Evolutionary conservation across 1,140 invertebrate species (phyloP), one percentile per base, ranked within the genome.

Genomic region (Cheumatopsyche charites): DNA sequence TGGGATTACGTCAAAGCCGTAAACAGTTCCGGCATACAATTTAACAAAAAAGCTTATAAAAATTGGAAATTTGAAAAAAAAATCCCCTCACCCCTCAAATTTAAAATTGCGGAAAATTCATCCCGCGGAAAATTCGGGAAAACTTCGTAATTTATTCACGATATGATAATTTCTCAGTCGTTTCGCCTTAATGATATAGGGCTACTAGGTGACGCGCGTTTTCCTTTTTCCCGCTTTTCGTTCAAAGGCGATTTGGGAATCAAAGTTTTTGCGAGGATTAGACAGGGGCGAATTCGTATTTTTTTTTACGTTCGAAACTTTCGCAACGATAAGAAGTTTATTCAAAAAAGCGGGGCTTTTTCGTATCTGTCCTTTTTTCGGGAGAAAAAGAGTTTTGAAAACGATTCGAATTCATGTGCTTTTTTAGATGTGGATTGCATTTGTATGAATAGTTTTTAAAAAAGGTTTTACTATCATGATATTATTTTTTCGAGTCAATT

Each of bases 121-220:
- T 36, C 29, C 2, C 23, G 55, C 55, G 63, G 63, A 49, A 63
- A 66, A 66, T 66, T 41, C 41, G 62, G 58, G 25, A 29, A 63
- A 63, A 63, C 23, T 63, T 63, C n/a, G 62, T 63, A 63, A 63
- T 63, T 63, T 63, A 63, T 63, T 63, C 62, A 63, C 62, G 41
- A 63, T 58, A 58, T 63, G 62, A 63, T 41, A 63, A 41, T 63
- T 63, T 58, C 55, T 1, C 21, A 58, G 55, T 58, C 55, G 55
- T 58, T 58, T 42, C 62, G 62, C 26, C 23, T 41, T 41, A 63
- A 63, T 36, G 29, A 36, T 63, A 43, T 63, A 63, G 62, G n/a
- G 62, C 62, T 23, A 68, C 52, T 21, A 68, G 52, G 23, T 55
- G 67, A 68, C 67, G 29, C 43, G 19, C 29, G 29, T 36, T 36